Percentiles rank a stretch among this genome's conserved stretches.
phyloP scores from a whole-genome alignment of 1,140 invertebrate species.

The Gryllus bimaculatus region DNA sequence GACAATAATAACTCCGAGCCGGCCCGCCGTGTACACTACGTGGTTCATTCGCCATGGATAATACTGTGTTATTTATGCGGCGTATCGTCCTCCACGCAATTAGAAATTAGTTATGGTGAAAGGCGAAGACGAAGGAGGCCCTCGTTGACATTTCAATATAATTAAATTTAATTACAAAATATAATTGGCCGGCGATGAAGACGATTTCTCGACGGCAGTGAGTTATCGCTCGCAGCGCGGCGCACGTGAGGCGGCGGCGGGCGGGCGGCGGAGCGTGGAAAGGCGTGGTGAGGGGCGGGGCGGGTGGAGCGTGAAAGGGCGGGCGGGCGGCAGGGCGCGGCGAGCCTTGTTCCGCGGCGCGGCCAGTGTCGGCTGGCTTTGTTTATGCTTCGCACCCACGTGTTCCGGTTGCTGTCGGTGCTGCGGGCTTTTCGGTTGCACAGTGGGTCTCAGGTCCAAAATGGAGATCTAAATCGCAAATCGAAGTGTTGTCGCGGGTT shows the following conservation, averaged over 20 bases:
- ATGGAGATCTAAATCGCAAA: no score
- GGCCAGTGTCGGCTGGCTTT: neutral
- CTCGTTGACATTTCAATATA: neutral
- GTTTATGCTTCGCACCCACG: neutral
- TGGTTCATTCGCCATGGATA: neutral
- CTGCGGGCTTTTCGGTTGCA: no score
- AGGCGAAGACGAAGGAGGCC: neutral
- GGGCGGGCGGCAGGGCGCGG: neutral
- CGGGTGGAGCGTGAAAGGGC: no score
- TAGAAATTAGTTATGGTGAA: neutral
- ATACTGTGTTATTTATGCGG: neutral
- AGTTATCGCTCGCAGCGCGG: neutral
- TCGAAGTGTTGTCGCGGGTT: no score
- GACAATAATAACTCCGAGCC: neutral
- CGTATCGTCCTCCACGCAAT: neutral
- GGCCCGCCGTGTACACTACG: neutral
- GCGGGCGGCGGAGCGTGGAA: no score
- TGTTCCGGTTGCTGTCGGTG: neutral
- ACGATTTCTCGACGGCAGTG: neutral
- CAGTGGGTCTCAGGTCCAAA: no score
- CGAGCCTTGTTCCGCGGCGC: neutral
- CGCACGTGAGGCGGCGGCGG: no score
- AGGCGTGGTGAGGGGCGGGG: no score
- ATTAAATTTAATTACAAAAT: constrained; percentile 6
- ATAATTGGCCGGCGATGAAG: neutral